Conservation (phyloP, 1,140 invertebrate species). For the Dendroctonus valens region DNA sequence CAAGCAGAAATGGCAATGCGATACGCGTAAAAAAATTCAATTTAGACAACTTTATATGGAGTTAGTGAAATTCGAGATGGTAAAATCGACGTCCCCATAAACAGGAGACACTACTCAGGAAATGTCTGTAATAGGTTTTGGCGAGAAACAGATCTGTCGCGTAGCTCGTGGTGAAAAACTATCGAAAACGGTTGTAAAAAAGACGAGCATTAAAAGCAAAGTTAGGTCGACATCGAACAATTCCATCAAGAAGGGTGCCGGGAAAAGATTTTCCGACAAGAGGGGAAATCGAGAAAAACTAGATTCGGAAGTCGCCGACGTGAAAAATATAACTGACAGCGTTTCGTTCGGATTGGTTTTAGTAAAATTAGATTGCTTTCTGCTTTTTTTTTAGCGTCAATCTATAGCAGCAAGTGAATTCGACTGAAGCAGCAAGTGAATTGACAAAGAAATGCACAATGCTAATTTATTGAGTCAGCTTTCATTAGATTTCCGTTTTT, state of each 20-base stretch:
- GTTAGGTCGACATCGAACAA: conserved; percentile 33
- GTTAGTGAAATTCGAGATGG: too few species aligned
- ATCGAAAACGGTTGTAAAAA: conserved; percentile 24
- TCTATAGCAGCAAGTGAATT: too few species aligned
- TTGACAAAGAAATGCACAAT: too few species aligned
- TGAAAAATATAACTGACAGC: conserved; percentile 24
- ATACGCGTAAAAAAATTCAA: too few species aligned
- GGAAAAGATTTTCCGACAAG: conserved; percentile 15
- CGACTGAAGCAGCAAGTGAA: too few species aligned
- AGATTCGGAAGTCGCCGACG: conserved; percentile 26
- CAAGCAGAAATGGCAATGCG: background rate
- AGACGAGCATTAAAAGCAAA: conserved; percentile 36
- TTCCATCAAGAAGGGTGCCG: conserved; percentile 27
- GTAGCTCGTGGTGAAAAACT: conserved; percentile 17
- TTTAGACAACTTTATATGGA: too few species aligned
- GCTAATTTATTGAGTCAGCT: too few species aligned
- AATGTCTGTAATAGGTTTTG: conserved; percentile 20
- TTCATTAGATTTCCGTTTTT: too few species aligned
- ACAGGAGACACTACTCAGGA: conserved; percentile 17
- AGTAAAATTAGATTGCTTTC: conserved; percentile 19
- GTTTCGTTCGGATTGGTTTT: conserved; percentile 13
- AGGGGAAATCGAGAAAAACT: conserved; percentile 18
- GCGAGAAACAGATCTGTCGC: conserved; percentile 18
- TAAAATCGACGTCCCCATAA: background rate
- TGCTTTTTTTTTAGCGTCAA: background rate